phyloP scores from a whole-genome alignment of 2,888 invertebrate genomes.

The Sclerodermus sp. region DNA sequence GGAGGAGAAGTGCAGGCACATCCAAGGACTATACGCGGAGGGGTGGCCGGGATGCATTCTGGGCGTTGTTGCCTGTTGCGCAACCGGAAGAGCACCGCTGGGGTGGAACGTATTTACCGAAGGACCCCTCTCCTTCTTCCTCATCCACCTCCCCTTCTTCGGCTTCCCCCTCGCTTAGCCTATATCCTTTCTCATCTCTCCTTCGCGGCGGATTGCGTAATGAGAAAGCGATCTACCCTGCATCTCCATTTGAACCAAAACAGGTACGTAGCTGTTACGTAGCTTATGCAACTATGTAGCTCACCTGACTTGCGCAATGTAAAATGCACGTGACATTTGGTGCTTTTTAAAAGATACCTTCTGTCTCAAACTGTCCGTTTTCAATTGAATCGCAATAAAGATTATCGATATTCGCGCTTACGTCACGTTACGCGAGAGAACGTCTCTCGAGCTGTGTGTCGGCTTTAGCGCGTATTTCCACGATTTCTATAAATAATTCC shows the following conservation, averaged over 20 bases:
- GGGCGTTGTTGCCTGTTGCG: conserved; percentile 26
- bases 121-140: not conserved
- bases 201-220: conserved; percentile 17
- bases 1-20: conserved; percentile 2
- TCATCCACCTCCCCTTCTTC: conserved; percentile 16
- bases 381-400: conserved; percentile 13
- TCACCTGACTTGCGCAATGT: not conserved
- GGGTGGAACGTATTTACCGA: conserved; percentile 25
- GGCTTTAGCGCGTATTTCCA: not conserved
- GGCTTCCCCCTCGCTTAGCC: conserved; percentile 6
- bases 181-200: not conserved
- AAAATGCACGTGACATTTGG: not conserved
- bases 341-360: not conserved
- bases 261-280: not conserved
- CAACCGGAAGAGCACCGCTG: conserved; percentile 31
- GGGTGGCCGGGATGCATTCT: conserved; percentile 1
- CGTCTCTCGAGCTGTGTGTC: not conserved
- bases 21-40: not conserved
- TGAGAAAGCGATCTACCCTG: conserved; percentile 31
- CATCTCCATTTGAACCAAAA: conserved; percentile 12
- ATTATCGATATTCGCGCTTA: not conserved
- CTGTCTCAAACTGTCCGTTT: not conserved
- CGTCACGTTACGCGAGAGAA: not conserved
- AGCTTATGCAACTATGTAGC: conserved; percentile 1
- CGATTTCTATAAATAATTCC: not conserved